Evolutionary conservation across 1,140 invertebrate species (phyloP).

Genomic region (Stenopsyche tienmushanensis): DNA sequence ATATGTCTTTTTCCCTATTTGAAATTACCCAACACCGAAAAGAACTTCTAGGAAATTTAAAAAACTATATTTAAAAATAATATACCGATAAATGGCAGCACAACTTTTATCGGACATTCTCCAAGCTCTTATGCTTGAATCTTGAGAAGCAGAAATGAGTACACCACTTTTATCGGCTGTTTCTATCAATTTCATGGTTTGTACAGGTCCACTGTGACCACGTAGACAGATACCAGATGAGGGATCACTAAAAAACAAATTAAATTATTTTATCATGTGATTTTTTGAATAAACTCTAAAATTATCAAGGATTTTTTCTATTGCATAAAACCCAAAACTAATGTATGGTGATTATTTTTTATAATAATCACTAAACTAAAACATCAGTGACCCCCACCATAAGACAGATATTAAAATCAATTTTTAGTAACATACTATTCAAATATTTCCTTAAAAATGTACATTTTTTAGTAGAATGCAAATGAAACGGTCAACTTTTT

Average conservation of each 20-base stretch:
- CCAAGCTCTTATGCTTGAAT: slow-evolving; percentile 75
- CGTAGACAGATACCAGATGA: slow-evolving; percentile 61
- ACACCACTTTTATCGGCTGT: slow-evolving; percentile 58
- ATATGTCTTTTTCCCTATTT: no score
- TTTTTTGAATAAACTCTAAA: neutral
- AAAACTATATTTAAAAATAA: neutral
- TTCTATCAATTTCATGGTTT: slow-evolving; percentile 66
- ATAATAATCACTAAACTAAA: no score
- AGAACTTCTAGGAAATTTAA: neutral
- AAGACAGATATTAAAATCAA: no score
- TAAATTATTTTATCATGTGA: slow-evolving; percentile 2
- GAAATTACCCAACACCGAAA: no score
- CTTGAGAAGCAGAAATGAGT: slow-evolving; percentile 75
- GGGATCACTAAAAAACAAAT: slow-evolving; percentile 48
- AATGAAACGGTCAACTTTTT: no score
- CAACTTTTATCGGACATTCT: slow-evolving; percentile 66
- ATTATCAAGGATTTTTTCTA: neutral
- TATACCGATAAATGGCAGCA: slow-evolving; percentile 67
- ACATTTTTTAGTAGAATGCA: no score
- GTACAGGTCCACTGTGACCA: slow-evolving; percentile 73
- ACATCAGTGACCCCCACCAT: no score
- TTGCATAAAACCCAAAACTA: neutral
- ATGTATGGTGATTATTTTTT: neutral
- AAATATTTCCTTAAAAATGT: no score
- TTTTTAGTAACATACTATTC: no score